Percentiles rank a stretch among this genome's conserved stretches.
Evolutionary conservation across 2,113 vertebrate species (phyloP).

Genomic region (Catharus bicknelli): DNA sequence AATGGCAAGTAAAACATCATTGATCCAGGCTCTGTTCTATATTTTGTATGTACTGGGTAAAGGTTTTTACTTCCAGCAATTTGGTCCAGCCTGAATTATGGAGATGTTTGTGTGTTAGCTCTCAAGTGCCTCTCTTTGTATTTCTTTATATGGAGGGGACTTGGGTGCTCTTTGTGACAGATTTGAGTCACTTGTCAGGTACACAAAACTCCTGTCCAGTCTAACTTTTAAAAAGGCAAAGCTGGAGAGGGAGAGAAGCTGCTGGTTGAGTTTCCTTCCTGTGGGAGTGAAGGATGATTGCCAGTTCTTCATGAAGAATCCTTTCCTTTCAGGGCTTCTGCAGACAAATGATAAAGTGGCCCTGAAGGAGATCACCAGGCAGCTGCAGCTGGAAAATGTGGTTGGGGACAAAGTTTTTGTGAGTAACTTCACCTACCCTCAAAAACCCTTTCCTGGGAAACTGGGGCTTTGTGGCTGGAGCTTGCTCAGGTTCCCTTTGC

Average conservation of each 20-base stretch:
- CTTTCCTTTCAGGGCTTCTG: constrained; percentile 82
- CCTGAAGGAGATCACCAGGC: constrained; percentile 93
- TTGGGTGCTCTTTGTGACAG: background rate
- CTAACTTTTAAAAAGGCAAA: background rate
- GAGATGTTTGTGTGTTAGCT: background rate
- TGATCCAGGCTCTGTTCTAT: background rate
- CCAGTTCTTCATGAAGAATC: background rate
- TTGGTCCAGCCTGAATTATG: background rate
- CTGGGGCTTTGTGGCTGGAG: background rate
- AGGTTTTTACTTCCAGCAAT: background rate
- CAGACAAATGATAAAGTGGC: constrained; percentile 92
- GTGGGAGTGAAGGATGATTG: background rate
- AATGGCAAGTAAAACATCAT: constrained; percentile 79
- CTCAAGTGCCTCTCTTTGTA: background rate
- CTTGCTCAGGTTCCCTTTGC: background rate
- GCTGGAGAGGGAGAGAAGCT: background rate
- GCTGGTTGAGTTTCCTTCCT: background rate
- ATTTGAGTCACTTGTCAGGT: background rate
- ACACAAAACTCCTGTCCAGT: background rate
- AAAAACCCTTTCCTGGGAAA: background rate
- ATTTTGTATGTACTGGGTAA: background rate
- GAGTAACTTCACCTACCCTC: constrained; percentile 47
- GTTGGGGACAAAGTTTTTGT: constrained; percentile 98
- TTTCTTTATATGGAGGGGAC: rapidly evolving
- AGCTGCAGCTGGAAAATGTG: constrained; percentile 92